Evolutionary conservation across 2,113 vertebrate genomes (phyloP), one percentile per base, ranked within the genome.

Genomic region (Hippocampus comes): DNA sequence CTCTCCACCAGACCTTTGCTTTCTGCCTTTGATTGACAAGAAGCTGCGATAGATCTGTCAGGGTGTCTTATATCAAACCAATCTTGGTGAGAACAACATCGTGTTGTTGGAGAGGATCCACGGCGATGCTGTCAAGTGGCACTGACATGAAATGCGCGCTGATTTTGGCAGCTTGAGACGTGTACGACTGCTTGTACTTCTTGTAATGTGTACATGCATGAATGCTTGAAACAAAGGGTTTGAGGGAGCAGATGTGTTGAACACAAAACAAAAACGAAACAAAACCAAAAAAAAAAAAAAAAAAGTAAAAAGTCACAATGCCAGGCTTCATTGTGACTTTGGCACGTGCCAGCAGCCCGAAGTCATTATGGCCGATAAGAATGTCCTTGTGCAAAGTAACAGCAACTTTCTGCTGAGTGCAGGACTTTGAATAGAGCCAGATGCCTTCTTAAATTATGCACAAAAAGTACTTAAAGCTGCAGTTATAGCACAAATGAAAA

Each of bases 21-120:
- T 71, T 56, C 60, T 73, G 63, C 30, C 72, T 51, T 27, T 27
- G 30, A 76, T 79, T 84, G 82, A 85, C 74, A 79, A 69, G 74
- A 61, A 70, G 78, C 68, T 82, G 74, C 72, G 53, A 72, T 75
- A 66, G 5, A 49, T 63, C 76, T 84, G 83, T 69, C 82, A 74
- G 70, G 21, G 51, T 76, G 67, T 78, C 75, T 20, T 23, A 76
- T 76, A 75, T 79, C 73, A 65, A 41, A 74, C 73, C 25, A 75
- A 76, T 77, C 73, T 75, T 21, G 20, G 46, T 49, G 43, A 48
- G 42, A 81, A 67, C 74, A 74, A 59, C 70, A 55, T 74, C 60
- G n/a, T 69, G 51, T 53, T 34, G 76, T 61, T 53, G 46, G 60
- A 76, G 74, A 49, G 75, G 42, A 63, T 72, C 43, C 60, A 70